These are phyloP conservation scores for Bubo bubo DNA, from an alignment of 2,113 vertebrate species.

Conservation along the genomic window DNA sequence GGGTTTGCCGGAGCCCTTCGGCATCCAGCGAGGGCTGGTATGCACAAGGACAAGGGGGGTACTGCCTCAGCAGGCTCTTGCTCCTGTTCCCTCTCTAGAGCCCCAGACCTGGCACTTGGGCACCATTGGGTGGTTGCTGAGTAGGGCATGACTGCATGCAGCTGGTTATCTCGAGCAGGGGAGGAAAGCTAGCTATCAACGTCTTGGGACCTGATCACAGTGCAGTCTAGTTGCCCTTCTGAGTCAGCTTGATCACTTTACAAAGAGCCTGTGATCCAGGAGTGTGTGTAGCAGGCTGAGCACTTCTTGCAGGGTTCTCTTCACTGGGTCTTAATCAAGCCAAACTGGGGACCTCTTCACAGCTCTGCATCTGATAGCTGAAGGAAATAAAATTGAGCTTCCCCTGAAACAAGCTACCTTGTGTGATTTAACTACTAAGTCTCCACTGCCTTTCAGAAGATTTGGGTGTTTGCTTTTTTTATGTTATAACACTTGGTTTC, in stretches of 20 bases:
- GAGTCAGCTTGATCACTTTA: not conserved
- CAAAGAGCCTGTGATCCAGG: accelerated
- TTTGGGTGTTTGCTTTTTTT: not conserved
- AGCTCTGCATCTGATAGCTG: not conserved
- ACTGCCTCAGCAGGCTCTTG: not conserved
- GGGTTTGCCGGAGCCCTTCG: not conserved
- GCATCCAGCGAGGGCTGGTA: not conserved
- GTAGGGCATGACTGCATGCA: not conserved
- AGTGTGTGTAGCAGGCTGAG: not conserved
- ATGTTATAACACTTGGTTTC: not conserved
- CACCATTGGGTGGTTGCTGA: not conserved
- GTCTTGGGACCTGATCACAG: not conserved
- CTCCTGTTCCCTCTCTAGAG: too few species aligned
- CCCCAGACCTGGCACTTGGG: not conserved
- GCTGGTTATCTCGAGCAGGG: not conserved
- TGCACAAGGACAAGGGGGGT: not conserved
- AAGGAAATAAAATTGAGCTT: not conserved
- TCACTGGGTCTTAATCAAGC: not conserved
- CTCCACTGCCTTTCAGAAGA: not conserved
- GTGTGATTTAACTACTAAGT: not conserved
- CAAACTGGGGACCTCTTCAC: not conserved
- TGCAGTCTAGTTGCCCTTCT: not conserved
- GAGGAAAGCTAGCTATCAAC: not conserved
- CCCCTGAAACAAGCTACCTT: not conserved
- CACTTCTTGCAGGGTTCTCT: not conserved